These are phyloP conservation scores for Physeter macrocephalus DNA, from an alignment of 2,113 vertebrate genomes.

Conservation along the genomic window DNA sequence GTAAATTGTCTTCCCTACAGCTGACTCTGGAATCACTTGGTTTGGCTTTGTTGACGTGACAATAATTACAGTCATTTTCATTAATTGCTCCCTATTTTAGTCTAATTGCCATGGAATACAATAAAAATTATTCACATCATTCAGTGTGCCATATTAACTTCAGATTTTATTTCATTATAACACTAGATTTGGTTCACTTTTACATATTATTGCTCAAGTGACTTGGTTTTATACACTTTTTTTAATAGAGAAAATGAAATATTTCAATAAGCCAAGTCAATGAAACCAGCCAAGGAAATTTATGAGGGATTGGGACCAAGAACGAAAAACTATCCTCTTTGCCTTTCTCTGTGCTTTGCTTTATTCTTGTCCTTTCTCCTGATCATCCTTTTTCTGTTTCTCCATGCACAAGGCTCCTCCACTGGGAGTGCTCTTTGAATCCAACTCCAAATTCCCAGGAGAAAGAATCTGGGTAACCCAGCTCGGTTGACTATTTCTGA, in stretches of 20 bases:
- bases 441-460: background rate
- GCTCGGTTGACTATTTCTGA: background rate
- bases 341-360: background rate
- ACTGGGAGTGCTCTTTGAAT: background rate
- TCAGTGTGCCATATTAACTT: conserved; percentile 26
- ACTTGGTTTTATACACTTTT: background rate
- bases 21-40: conserved; percentile 18
- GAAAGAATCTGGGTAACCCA: background rate
- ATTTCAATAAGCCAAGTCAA: background rate
- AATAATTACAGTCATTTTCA: conserved; percentile 60
- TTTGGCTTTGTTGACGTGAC: conserved; percentile 41
- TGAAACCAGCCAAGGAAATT: background rate
- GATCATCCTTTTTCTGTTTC: background rate
- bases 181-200: background rate
- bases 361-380: background rate
- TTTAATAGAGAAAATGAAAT: background rate
- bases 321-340: background rate
- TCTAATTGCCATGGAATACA: conserved; percentile 15
- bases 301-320: background rate
- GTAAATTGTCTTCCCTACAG: background rate
- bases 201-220: background rate
- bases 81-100: conserved; percentile 41
- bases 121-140: conserved; percentile 36
- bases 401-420: background rate
- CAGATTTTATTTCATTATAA: background rate